Base-by-base conservation (phyloP, 2,888 invertebrate genomes). In the Mythimna ferrago region DNA sequence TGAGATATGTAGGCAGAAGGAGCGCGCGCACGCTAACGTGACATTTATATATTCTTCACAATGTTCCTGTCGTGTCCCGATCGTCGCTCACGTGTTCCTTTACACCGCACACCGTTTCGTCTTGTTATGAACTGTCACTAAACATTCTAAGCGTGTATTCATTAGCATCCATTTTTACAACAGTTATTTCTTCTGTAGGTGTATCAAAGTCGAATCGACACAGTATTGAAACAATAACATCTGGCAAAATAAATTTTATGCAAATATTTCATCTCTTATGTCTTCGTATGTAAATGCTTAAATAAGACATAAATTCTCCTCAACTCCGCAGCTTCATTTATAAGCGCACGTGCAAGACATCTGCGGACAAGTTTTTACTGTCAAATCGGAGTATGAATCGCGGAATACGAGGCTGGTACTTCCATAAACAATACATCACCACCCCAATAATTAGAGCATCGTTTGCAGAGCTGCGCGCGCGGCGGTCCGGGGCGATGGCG, bases 41-140 rank as follows among this genome's bases (percentile, higher is more conserved):
- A 94, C 95, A 92, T 94, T 94, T 94, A 96, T 96, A 94, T 95
- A 96, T 95, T 93, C 92, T 90, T 87, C 87, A 89, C 92, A 92
- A 93, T 95, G 94, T 94, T 91, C 89, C 92, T 92, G 94, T 93
- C 94, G 89, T 93, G 94, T 93, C 89, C 87, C 90, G 90, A 86
- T 89, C 88, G 89, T 88, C 86, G 87, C 88, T 90, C 86, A 80
- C 84, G 86, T 87, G 88, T 91, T 87, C 91, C 92, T 93, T 93
- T 92, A 94, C 93, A 92, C 90, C 91, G 91, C 91, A 89, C 87
- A 83, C 82, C 81, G 71, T 78, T 86, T 87, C 71, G 76, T 87
- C 86, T 89, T 86, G 85, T 87, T 88, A 78, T 82, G 76, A 85
- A 83, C 83, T 84, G 82, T 86, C 78, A 78, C 73, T 78, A 80